These are phyloP conservation scores for Discoglossus pictus DNA, from an alignment of 2,797 vertebrate species.

Conservation along the genomic window DNA sequence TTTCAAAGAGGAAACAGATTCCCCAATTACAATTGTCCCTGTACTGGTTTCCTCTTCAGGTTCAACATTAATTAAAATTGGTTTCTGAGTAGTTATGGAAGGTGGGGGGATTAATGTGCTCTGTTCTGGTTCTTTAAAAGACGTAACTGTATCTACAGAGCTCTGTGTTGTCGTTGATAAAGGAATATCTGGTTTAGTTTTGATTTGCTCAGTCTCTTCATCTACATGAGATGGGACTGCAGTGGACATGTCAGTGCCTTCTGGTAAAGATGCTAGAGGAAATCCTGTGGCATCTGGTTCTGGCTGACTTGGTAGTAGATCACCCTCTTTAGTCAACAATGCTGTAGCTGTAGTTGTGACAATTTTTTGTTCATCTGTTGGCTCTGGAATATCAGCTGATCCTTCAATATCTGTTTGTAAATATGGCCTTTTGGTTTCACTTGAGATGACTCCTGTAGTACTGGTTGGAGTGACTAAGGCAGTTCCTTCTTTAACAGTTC, in stretches of 20 bases:
- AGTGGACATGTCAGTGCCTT: conserved; percentile 44
- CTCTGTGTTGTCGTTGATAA: conserved; percentile 48
- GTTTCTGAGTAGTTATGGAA: conserved; percentile 54
- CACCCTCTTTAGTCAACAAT: conserved; percentile 30
- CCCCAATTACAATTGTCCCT: conserved; percentile 68
- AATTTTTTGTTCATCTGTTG: conserved; percentile 41
- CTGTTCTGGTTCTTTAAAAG: conserved; percentile 19
- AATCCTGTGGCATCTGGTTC: rapidly evolving
- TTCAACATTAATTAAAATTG: conserved; percentile 54
- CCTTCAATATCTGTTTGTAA: conserved; percentile 22
- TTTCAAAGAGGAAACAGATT: conserved; percentile 69
- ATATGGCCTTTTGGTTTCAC: conserved; percentile 30
- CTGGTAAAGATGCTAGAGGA: background rate
- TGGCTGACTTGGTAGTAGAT: background rate
- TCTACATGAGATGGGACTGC: conserved; percentile 49
- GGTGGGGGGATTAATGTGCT: conserved; percentile 49
- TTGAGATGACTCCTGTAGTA: background rate
- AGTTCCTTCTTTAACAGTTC: conserved; percentile 15
- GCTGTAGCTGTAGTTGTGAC: conserved; percentile 47
- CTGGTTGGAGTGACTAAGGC: conserved; percentile 21
- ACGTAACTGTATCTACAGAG: conserved; percentile 10
- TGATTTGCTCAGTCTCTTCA: conserved; percentile 59
- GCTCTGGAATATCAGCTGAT: conserved; percentile 28
- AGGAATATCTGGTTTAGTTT: conserved; percentile 52
- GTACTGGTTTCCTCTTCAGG: conserved; percentile 66